Evolutionary conservation across 2,797 vertebrate genomes (phyloP).

Genomic region (Bucorvus abyssinicus): DNA sequence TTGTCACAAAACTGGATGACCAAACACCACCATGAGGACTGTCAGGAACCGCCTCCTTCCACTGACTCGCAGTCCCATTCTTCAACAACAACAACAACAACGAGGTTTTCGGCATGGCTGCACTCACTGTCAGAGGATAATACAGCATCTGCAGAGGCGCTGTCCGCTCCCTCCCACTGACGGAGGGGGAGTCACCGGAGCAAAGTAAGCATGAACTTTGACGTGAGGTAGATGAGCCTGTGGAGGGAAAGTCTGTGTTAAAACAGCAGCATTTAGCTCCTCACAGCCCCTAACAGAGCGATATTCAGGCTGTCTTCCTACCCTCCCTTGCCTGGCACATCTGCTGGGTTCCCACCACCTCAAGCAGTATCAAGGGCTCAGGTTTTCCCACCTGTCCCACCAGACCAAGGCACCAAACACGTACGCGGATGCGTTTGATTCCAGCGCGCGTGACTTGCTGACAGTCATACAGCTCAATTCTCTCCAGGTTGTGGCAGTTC

Average conservation of each 20-base stretch:
- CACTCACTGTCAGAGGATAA: conserved; percentile 86
- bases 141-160: conserved; percentile 90
- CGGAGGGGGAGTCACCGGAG: conserved; percentile 89
- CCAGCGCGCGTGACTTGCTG: conserved; percentile 91
- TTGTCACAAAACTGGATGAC: conserved; percentile 46
- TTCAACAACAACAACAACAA: not conserved
- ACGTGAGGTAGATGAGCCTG: conserved; percentile 92
- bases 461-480: conserved; percentile 91
- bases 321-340: not conserved
- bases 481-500: conserved; percentile 88
- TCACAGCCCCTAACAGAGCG: not conserved
- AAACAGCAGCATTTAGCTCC: not conserved
- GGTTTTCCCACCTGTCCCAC: not conserved
- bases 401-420: not conserved
- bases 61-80: not conserved
- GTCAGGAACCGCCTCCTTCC: conserved; percentile 1
- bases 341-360: not conserved
- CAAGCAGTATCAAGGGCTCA: not conserved
- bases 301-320: not conserved
- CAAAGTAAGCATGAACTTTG: conserved; percentile 93
- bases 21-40: conserved; percentile 9
- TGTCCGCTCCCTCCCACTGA: conserved; percentile 86
- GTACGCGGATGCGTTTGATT: conserved; percentile 92
- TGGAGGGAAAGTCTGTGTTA: not conserved
- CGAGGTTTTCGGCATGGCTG: conserved; percentile 54